phyloP scores from a whole-genome alignment of 2,113 vertebrate species.

The Ammodytes dubius region DNA sequence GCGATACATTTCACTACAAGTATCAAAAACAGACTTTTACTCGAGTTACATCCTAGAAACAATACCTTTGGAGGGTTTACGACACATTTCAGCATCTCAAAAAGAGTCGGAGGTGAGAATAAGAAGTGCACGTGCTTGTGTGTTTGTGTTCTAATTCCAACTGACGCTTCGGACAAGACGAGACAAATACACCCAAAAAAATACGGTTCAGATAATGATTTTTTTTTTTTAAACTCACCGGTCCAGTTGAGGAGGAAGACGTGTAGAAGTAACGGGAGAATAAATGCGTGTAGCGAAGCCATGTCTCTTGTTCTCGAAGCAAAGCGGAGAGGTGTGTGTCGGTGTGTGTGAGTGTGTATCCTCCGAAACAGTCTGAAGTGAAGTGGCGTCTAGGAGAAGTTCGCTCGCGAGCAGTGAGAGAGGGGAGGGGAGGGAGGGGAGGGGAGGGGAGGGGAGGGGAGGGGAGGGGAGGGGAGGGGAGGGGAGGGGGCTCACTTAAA shows the following conservation, averaged over 20 bases:
- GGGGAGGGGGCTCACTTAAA: conserved; percentile 59
- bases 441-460: conserved; percentile 14
- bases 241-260: conserved; percentile 44
- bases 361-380: conserved; percentile 63
- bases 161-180: no score
- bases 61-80: no score
- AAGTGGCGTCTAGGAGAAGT: conserved; percentile 51
- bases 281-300: conserved; percentile 56
- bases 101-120: no score
- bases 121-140: no score
- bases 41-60: no score
- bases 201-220: no score
- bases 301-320: conserved; percentile 46
- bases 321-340: no score
- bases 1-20: no score
- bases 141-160: neutral
- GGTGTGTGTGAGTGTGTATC: conserved; percentile 48
- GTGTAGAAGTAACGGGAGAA: conserved; percentile 54
- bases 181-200: fast-evolving
- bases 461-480: neutral
- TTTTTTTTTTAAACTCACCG: conserved; percentile 68
- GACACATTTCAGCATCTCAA: no score
- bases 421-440: neutral
- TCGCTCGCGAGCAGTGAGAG: conserved; percentile 11
- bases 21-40: no score